Percentiles rank a stretch among this genome's conserved stretches.
Evolutionary conservation across 2,888 invertebrate genomes (phyloP).

Genomic region (Conops quadrifasciatus): DNA sequence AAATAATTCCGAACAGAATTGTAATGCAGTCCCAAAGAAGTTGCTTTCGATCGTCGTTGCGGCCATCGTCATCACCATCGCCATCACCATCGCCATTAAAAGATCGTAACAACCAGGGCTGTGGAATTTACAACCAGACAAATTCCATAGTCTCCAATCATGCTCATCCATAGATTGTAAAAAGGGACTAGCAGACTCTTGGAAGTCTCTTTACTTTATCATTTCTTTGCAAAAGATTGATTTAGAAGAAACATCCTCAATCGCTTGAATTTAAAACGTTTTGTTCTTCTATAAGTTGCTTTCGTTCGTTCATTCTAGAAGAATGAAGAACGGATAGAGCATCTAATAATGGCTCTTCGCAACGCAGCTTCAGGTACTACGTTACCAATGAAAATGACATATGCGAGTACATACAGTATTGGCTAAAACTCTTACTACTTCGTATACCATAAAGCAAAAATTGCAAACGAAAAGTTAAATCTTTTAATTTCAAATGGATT

Average conservation of each 20-base stretch:
- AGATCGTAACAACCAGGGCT: not conserved
- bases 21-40: slow-evolving; percentile 4
- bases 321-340: too few relatives aligned
- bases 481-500: slow-evolving; percentile 24
- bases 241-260: too few relatives aligned
- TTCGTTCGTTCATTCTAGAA: too few relatives aligned
- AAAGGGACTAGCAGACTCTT: not conserved
- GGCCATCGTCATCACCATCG: slow-evolving; percentile 5
- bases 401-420: too few relatives aligned
- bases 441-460: not conserved
- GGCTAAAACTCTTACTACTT: slow-evolving; percentile 14
- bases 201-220: not conserved
- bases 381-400: too few relatives aligned
- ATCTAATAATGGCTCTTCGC: too few relatives aligned
- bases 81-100: not conserved
- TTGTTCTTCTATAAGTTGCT: too few relatives aligned
- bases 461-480: not conserved
- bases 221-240: too few relatives aligned
- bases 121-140: slow-evolving; percentile 23
- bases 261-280: too few relatives aligned
- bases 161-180: not conserved
- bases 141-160: slow-evolving; percentile 12
- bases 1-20: slow-evolving; percentile 16
- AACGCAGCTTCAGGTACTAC: too few relatives aligned
- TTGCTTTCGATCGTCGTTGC: slow-evolving; percentile 3